phyloP scores from a whole-genome alignment of 2,797 vertebrate species.

The Typhlichthys eigenmanni region DNA sequence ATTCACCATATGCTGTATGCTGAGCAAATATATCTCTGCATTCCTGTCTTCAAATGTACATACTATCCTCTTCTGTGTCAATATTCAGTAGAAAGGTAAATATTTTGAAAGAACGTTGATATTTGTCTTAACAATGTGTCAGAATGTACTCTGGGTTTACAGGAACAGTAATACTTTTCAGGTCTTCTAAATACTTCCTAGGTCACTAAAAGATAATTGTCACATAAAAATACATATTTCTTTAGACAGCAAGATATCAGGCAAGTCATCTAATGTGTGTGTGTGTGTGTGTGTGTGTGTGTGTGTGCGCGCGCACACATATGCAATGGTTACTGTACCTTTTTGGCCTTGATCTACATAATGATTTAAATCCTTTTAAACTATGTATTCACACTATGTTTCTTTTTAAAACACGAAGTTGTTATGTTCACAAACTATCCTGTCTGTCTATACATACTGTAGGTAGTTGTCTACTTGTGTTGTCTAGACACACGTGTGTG shows the following conservation, averaged over 20 bases:
- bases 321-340: no score
- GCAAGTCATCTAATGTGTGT: neutral
- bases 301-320: no score
- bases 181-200: constrained; percentile 5
- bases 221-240: neutral
- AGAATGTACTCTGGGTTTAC: constrained; percentile 30
- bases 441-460: constrained; percentile 55
- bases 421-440: constrained; percentile 33
- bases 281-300: no score
- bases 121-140: constrained; percentile 54
- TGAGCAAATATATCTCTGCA: constrained; percentile 15
- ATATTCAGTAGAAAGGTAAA: constrained; percentile 49
- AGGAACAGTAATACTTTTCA: constrained; percentile 6
- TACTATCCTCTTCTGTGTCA: constrained; percentile 35
- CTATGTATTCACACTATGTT: constrained; percentile 3
- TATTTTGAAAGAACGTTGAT: constrained; percentile 23
- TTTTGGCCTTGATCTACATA: no score
- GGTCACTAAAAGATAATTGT: constrained; percentile 6
- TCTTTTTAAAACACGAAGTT: constrained; percentile 30
- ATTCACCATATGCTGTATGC: no score
- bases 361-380: neutral
- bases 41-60: constrained; percentile 12
- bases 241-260: neutral
- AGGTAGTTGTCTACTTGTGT: no score
- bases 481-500: constrained; percentile 19